A percentile compares a stretch with the other conserved stretches of the same genome.
Conservation (phyloP, 2,888 invertebrate genomes). For the Brachyptera risi region DNA sequence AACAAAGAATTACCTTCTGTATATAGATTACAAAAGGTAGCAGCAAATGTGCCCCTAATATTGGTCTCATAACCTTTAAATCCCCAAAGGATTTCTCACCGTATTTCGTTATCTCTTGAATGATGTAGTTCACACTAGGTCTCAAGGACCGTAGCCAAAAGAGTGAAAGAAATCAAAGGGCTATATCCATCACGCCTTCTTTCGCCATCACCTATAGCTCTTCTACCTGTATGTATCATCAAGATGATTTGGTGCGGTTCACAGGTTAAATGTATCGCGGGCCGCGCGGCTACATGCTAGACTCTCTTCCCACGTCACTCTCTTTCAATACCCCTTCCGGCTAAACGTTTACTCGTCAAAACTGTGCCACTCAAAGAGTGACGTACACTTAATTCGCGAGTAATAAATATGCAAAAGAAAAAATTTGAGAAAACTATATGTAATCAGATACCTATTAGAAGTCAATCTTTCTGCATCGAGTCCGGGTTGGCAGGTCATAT, state of each 20-base stretch:
- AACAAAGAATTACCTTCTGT: constrained; percentile 1
- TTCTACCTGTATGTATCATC: constrained; percentile 3
- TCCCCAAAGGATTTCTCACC: constrained; percentile 5
- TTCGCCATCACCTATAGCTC: background rate
- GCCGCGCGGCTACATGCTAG: background rate
- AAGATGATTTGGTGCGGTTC: background rate
- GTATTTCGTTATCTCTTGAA: background rate
- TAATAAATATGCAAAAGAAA: too few species aligned
- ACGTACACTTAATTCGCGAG: background rate
- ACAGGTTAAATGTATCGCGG: background rate
- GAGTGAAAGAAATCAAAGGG: constrained; percentile 5
- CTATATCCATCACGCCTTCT: constrained; percentile 5
- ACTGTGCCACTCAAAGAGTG: background rate
- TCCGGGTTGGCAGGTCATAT: too few species aligned
- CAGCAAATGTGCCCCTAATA: constrained; percentile 14
- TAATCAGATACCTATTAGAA: constrained; percentile 9
- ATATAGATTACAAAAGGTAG: constrained; percentile 6
- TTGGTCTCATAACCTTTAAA: background rate
- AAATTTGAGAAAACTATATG: background rate
- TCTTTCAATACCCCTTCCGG: background rate
- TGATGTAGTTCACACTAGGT: constrained; percentile 4
- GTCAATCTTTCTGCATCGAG: too few species aligned
- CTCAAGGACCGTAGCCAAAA: background rate
- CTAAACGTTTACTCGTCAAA: background rate
- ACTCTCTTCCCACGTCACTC: constrained; percentile 11